Conservation (phyloP, 2,113 vertebrate genomes). For the Callocephalon fimbriatum region DNA sequence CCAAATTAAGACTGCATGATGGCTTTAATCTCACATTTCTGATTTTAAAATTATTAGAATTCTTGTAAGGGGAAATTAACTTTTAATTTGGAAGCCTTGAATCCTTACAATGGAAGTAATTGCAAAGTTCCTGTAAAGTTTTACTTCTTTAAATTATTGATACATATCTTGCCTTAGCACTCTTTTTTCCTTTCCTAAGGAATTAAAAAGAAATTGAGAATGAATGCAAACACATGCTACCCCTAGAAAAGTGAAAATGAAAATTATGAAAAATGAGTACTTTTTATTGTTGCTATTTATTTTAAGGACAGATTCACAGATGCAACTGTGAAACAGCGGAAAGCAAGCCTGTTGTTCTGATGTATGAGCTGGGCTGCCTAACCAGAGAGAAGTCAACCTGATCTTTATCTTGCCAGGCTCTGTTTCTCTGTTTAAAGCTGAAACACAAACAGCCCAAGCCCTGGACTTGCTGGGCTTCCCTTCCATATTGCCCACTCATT, state of each 20-base stretch:
- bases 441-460: neutral
- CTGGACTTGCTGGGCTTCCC: neutral
- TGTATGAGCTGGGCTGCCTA: neutral
- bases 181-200: neutral
- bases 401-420: neutral
- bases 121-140: constrained; percentile 12
- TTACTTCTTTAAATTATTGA: neutral
- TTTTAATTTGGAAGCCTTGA: constrained; percentile 10
- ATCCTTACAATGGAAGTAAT: neutral
- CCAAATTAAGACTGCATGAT: neutral
- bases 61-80: constrained; percentile 40
- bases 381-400: neutral
- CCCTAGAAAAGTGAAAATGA: neutral
- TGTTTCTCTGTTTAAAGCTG: neutral
- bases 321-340: neutral
- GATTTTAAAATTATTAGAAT: constrained; percentile 31
- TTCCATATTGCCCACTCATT: fast-evolving
- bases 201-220: neutral
- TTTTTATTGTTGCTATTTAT: neutral
- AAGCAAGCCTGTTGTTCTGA: neutral
- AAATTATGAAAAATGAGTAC: neutral
- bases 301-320: neutral
- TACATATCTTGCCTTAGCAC: neutral
- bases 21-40: constrained; percentile 11
- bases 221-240: neutral